Percentiles rank a stretch among this genome's conserved stretches.
phyloP scores from a whole-genome alignment of 1,140 invertebrate genomes.

The Ostrea edulis region DNA sequence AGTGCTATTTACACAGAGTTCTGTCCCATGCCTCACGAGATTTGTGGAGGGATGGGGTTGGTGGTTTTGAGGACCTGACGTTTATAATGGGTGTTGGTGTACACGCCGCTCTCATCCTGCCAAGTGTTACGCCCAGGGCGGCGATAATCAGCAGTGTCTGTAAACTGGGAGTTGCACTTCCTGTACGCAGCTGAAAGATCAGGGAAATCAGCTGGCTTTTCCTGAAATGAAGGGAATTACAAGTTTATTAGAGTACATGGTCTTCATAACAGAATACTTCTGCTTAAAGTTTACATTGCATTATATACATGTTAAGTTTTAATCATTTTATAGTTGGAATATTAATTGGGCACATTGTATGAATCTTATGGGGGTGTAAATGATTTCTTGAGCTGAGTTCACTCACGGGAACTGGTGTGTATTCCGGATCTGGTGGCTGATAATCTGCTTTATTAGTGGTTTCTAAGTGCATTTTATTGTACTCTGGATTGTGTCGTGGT shows the following conservation, averaged over 20 bases:
- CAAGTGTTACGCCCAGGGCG: conserved; percentile 77
- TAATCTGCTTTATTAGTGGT: conserved; percentile 76
- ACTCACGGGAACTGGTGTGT: conserved; percentile 67
- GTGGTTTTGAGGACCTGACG: conserved; percentile 64
- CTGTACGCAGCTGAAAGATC: conserved; percentile 73
- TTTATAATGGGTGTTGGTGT: conserved; percentile 75
- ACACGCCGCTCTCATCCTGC: conserved; percentile 78
- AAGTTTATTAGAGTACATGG: not conserved
- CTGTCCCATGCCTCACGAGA: not conserved
- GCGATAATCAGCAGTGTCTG: conserved; percentile 74
- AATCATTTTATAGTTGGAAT: not conserved
- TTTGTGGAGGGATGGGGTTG: conserved; percentile 63
- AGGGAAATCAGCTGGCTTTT: conserved; percentile 63
- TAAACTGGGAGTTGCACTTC: conserved; percentile 78
- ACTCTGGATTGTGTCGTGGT: conserved; percentile 73
- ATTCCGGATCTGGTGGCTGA: conserved; percentile 71
- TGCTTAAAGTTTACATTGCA: not conserved
- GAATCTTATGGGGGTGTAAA: too few relatives aligned
- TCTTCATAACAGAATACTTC: not conserved
- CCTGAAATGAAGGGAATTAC: conserved; percentile 54
- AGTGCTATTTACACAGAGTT: not conserved
- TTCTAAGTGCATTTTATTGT: conserved; percentile 74
- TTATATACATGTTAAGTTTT: not conserved
- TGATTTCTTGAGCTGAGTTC: too few relatives aligned
- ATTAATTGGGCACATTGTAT: not conserved